Evolutionary conservation across 2,888 invertebrate genomes (phyloP).

Genomic region (Sycophila texana): DNA sequence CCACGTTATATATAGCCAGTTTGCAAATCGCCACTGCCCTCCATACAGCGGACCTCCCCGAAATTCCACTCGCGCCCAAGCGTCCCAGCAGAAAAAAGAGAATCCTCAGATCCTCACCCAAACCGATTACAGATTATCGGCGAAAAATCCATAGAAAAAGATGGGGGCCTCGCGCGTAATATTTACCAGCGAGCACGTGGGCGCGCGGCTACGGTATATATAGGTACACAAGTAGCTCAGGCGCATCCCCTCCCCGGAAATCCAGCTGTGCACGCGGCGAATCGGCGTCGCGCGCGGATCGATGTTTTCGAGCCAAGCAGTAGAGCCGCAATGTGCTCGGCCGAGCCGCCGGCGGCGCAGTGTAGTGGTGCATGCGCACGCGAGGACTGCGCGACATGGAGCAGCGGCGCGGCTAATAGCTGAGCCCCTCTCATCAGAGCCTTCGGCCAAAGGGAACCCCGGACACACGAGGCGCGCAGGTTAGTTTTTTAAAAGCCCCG

Average conservation of each 20-base stretch:
- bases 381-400: conserved; percentile 58
- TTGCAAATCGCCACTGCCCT: conserved; percentile 5
- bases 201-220: background rate
- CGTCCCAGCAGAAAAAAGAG: conserved; percentile 2
- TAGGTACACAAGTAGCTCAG: background rate
- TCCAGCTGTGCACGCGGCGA: background rate
- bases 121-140: too few relatives aligned
- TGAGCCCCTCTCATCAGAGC: conserved; percentile 17
- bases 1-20: background rate
- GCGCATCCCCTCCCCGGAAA: background rate
- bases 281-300: conserved; percentile 49
- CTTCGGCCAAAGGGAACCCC: background rate
- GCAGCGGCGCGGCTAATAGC: conserved; percentile 32
- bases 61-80: background rate
- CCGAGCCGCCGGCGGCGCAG: background rate
- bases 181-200: conserved; percentile 29
- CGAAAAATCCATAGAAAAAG: too few relatives aligned
- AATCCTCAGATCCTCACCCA: too few relatives aligned
- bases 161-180: background rate
- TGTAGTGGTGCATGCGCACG: conserved; percentile 53
- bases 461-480: conserved; percentile 25
- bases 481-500: background rate
- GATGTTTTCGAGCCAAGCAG: conserved; percentile 62
- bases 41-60: conserved; percentile 10
- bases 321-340: conserved; percentile 42